Evolutionary conservation across 2,888 invertebrate genomes (phyloP), one percentile per base, ranked within the genome.

Genomic region (Myathropa florea): DNA sequence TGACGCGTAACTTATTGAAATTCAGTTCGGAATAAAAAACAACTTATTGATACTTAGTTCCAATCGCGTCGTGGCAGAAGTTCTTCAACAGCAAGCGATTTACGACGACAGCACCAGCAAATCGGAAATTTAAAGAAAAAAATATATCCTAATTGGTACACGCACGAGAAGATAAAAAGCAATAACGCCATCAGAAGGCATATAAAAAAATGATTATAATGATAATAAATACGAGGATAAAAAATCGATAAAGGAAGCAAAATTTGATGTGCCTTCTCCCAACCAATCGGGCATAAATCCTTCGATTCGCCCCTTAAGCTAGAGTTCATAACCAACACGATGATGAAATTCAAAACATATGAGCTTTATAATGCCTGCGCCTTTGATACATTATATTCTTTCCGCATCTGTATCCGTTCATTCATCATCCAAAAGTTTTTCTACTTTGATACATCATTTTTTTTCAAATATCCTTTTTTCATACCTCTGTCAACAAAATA

Each of bases 151-250:
- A 67, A 80, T 73, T 68, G 73, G 67, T 73, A 53, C 67, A 73
- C 73, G 67, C 72, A 73, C 30, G 67, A 36, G 60, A 39, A 80
- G 3, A 67, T 73, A 63, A 63, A 77, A 55, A 68, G 67, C 39
- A 68, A 73, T 67, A 55, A 73, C 73, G 67, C 67, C 73, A 33
- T 73, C 57, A 39, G 55, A 39, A 61, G 53, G 53, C 26, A 67
- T 59, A 60, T n/a, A 28, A 26, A 61, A 53, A 30, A 75, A 72
- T 46, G 33, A 67, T 24, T 26, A 64, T 24, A 57, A 57, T 57
- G 24, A 57, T 57, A 10, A 36, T 59, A 46, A n/a, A 61, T 46
- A 14, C 21, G 14, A 26, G 57, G 24, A 75, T 57, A 39, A 23
- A 75, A 63, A 46, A 60, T 76, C 76, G 60, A 76, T 76, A 67